These are phyloP conservation scores for Zaprionus camerounensis DNA, from an alignment of 1,140 invertebrate species.

Conservation along the genomic window DNA sequence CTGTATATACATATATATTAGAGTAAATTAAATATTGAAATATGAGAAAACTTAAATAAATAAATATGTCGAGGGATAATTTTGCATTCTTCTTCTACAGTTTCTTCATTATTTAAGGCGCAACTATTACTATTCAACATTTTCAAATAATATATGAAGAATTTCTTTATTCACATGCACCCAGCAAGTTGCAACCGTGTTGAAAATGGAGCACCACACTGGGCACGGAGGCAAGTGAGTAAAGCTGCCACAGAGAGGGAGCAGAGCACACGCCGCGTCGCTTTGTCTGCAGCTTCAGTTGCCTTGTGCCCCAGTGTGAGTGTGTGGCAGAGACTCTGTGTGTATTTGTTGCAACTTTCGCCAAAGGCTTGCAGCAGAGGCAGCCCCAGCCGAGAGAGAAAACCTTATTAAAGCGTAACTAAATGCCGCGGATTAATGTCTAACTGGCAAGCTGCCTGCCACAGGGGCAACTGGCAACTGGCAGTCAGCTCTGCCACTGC, in stretches of 20 bases:
- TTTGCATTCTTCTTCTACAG: too few relatives aligned
- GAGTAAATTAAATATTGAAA: too few relatives aligned
- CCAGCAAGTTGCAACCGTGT: too few relatives aligned
- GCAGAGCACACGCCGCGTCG: constrained; percentile 41
- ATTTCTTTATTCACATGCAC: too few relatives aligned
- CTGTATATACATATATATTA: too few relatives aligned
- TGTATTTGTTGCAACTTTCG: constrained; percentile 30
- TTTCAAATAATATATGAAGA: too few relatives aligned
- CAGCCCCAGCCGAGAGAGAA: constrained; percentile 38
- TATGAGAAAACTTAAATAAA: too few relatives aligned
- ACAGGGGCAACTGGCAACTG: constrained; percentile 2
- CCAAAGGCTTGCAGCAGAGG: constrained; percentile 29
- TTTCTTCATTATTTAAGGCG: too few relatives aligned
- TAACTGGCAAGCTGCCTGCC: constrained; percentile 54
- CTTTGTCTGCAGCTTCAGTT: constrained; percentile 51
- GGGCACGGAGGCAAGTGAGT: neutral
- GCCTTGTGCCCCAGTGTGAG: neutral
- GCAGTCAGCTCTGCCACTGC: constrained; percentile 4
- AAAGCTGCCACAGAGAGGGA: constrained; percentile 21
- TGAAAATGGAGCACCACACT: neutral
- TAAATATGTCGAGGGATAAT: too few relatives aligned
- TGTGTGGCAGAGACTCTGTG: constrained; percentile 7
- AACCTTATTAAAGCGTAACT: constrained; percentile 83
- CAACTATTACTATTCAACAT: too few relatives aligned
- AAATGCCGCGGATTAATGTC: constrained; percentile 81